Evolutionary conservation across 1,140 invertebrate species (phyloP).

Genomic region (Euborellia annulipes): DNA sequence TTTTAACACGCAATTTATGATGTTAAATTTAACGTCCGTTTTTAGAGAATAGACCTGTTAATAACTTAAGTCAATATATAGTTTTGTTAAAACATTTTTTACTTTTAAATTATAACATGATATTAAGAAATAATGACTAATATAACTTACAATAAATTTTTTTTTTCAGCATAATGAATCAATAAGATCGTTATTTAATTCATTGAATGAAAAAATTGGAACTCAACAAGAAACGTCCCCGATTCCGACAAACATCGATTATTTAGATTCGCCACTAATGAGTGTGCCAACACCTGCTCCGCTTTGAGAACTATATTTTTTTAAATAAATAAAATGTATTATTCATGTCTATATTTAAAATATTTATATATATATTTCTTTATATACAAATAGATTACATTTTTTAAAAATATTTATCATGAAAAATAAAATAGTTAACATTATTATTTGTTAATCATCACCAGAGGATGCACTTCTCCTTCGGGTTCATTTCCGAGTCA

Average conservation of each 20-base stretch:
- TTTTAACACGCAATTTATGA: no score
- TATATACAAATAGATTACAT: neutral
- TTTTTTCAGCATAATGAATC: slow-evolving; percentile 64
- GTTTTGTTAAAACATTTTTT: no score
- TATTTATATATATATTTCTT: slow-evolving; percentile 6
- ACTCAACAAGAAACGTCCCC: slow-evolving; percentile 49
- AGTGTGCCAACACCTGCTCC: slow-evolving; percentile 71
- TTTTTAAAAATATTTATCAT: slow-evolving; percentile 3
- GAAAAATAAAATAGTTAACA: neutral
- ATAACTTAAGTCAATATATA: no score
- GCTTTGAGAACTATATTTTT: slow-evolving; percentile 24
- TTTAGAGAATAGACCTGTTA: no score
- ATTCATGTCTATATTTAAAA: slow-evolving; percentile 7
- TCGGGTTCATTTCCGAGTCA: slow-evolving; percentile 5
- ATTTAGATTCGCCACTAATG: slow-evolving; percentile 67
- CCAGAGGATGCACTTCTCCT: slow-evolving; percentile 6
- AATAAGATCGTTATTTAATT: slow-evolving; percentile 62
- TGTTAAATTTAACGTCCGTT: no score
- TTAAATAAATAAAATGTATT: slow-evolving; percentile 11
- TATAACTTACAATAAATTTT: no score
- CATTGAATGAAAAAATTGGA: slow-evolving; percentile 61
- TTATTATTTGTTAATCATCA: neutral
- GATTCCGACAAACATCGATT: slow-evolving; percentile 45
- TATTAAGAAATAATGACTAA: no score
- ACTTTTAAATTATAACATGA: no score